Evolutionary conservation across 1,140 invertebrate species (phyloP), one percentile per base, ranked within the genome.

Genomic region (Melitaea cinxia): DNA sequence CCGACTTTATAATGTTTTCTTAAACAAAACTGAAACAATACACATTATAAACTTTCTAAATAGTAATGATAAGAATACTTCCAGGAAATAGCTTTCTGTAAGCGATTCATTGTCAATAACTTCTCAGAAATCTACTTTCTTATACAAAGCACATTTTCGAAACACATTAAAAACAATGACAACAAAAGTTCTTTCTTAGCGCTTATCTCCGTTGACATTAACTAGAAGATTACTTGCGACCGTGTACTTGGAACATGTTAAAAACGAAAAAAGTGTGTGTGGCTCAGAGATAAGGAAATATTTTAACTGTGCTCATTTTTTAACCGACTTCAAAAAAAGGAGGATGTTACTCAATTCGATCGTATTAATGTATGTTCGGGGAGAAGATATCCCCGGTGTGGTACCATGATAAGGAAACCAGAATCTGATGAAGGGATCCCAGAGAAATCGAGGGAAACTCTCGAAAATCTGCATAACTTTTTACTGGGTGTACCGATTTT

Each of bases 201-300:
- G 12, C 21, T 57, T 35, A 23, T 30, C 35, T 57, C 19, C 17
- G 3, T 52, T 52, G 58, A 60, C 58, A 60, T 35, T 60, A 50
- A 60, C 47, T 37, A 39, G 19, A 21, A 30, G 58, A 60, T 50
- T 50, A 17, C 58, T 60, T 47, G 37, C 19, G 30, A 14, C 35
- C 45, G 47, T 50, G 35, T 52, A 37, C 47, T 42, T 19, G 37
- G 58, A 60, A 52, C 23, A 14, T 21, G 21, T 60, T 57, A 23
- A 37, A 35, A n/a, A 15, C 28, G 14, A 60, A 50, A 60, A 60
- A 33, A 28, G 4, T 0, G 17, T 23, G 10, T 42, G 7, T 14
- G 1, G 5, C n/a, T n/a, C 37, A 42, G 17, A 33, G 30, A 33
- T 33, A 33, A 9, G 30, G 6, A 4, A 33, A 33, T 33, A 6